These are phyloP conservation scores for Drosophila virilis DNA, from an alignment of 1,140 invertebrate genomes.

Conservation along the genomic window DNA sequence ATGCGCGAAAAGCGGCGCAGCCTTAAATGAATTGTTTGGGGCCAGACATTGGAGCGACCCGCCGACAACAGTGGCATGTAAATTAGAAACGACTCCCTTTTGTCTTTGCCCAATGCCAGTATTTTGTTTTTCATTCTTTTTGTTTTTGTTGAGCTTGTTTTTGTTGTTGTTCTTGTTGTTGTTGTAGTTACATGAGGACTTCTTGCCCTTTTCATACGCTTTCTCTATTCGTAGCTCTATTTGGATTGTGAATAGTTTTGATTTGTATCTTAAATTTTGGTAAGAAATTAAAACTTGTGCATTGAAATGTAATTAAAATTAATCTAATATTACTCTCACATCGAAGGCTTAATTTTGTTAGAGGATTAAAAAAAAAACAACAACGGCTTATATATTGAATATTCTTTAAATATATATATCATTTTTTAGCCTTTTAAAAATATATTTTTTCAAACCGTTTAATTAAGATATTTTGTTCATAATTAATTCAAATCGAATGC, in stretches of 20 bases:
- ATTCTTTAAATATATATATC: too few species aligned
- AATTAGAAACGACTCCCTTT: slow-evolving; percentile 72
- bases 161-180: slow-evolving; percentile 4
- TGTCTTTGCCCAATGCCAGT: slow-evolving; percentile 46
- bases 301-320: background rate
- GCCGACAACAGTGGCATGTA: slow-evolving; percentile 56
- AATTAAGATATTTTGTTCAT: too few species aligned
- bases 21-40: slow-evolving; percentile 73
- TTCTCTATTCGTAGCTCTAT: background rate
- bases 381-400: too few species aligned
- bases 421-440: too few species aligned
- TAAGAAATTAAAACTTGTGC: background rate
- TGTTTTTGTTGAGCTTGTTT: slow-evolving; percentile 25
- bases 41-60: slow-evolving; percentile 9
- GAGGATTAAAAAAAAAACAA: too few species aligned
- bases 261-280: background rate
- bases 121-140: slow-evolving; percentile 28
- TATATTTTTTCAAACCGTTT: too few species aligned
- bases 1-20: slow-evolving; percentile 76
- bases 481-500: too few species aligned
- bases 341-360: too few species aligned
- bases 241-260: background rate
- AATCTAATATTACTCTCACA: background rate
- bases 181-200: slow-evolving; percentile 36
- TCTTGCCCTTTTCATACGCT: slow-evolving; percentile 40